Evolutionary conservation across 2,113 vertebrate species (phyloP).

Genomic region (Pandion haliaetus): DNA sequence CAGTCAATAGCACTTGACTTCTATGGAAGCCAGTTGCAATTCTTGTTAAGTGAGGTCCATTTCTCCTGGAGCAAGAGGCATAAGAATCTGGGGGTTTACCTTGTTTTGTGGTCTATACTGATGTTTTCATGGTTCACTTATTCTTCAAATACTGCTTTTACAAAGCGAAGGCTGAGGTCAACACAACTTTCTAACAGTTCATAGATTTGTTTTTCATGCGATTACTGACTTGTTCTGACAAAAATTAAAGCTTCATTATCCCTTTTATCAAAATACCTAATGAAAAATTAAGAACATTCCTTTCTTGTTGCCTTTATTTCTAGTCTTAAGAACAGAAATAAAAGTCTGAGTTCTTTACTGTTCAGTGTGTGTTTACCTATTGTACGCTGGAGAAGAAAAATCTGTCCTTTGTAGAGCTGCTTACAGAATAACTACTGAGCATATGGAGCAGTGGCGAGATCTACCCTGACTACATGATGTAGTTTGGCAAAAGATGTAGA

Average conservation of each 20-base stretch:
- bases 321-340: background rate
- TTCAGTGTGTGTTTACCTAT: background rate
- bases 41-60: background rate
- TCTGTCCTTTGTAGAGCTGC: background rate
- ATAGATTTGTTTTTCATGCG: background rate
- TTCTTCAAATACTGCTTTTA: background rate
- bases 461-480: background rate
- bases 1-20: background rate
- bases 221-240: background rate
- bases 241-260: background rate
- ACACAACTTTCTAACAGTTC: background rate
- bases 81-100: background rate
- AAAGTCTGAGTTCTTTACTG: background rate
- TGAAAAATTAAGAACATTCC: background rate
- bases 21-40: background rate
- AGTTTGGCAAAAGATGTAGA: background rate
- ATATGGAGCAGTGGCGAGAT: background rate
- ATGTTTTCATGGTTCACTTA: background rate
- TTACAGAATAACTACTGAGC: background rate
- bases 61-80: background rate
- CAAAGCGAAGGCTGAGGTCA: background rate
- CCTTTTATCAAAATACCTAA: background rate
- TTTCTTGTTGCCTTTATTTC: background rate
- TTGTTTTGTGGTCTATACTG: background rate
- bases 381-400: background rate